Evolutionary conservation across 1,140 invertebrate genomes (phyloP).

Genomic region (Bombus vancouverensis): DNA sequence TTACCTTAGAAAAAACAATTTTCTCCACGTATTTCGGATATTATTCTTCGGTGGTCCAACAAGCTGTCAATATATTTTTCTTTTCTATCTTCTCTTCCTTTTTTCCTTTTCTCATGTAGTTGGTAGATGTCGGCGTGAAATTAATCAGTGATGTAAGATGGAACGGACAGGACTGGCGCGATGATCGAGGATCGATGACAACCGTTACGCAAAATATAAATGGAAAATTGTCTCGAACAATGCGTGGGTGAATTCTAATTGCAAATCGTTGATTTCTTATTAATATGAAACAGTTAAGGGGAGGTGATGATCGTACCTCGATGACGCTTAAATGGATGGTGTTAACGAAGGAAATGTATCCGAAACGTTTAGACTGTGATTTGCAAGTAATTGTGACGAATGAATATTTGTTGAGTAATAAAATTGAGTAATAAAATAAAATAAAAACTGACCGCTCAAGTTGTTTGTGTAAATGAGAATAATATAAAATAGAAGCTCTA

Average conservation of each 20-base stretch:
- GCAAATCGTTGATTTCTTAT: background rate
- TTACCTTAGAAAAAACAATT: background rate
- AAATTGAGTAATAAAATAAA: background rate
- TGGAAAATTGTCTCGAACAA: background rate
- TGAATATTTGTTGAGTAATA: background rate
- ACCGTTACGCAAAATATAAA: background rate
- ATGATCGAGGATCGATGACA: conserved; percentile 10
- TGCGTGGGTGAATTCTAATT: background rate
- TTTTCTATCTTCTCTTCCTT: background rate
- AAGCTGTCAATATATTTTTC: background rate
- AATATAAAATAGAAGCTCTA: background rate
- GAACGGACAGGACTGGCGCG: too few relatives aligned
- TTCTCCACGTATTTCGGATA: background rate
- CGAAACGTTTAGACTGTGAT: background rate
- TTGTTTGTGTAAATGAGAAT: background rate
- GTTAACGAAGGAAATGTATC: background rate
- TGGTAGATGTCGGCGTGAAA: background rate
- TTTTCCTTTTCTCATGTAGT: background rate
- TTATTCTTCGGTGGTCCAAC: too few relatives aligned
- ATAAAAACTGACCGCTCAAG: background rate
- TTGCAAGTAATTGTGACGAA: background rate
- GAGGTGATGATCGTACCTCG: background rate
- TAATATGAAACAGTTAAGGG: background rate
- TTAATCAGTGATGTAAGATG: background rate
- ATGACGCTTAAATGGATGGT: background rate